A percentile compares a stretch with the other conserved stretches of the same genome.
Evolutionary conservation across 1,140 invertebrate species (phyloP).

Genomic region (Aporrectodea caliginosa): DNA sequence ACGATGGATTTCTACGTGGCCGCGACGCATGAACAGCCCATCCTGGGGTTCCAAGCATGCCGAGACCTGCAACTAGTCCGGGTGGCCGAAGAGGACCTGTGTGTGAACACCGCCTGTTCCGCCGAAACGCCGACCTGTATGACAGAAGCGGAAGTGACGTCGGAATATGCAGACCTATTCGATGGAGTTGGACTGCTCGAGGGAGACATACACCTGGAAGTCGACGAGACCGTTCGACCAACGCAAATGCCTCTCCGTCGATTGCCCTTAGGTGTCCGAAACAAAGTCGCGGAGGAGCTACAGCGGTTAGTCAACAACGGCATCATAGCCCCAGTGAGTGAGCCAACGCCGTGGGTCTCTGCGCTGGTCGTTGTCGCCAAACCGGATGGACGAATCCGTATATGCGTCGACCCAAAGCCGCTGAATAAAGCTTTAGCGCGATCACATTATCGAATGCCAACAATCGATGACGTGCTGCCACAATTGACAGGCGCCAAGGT

Average conservation of each 20-base stretch:
- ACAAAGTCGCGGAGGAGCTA: constrained; percentile 31
- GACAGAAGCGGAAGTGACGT: no score
- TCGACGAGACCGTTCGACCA: constrained; percentile 23
- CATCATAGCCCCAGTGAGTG: constrained; percentile 35
- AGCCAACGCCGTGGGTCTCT: constrained; percentile 37
- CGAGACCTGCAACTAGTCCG: background rate
- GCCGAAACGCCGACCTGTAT: no score
- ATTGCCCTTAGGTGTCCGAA: constrained; percentile 34
- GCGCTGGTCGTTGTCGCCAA: constrained; percentile 37
- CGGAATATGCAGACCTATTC: constrained; percentile 17
- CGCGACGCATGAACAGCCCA: no score
- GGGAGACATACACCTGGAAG: constrained; percentile 13
- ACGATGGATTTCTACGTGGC: no score
- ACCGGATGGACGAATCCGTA: constrained; percentile 32
- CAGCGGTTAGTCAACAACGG: constrained; percentile 28
- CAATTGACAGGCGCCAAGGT: constrained; percentile 35
- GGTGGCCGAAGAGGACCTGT: no score
- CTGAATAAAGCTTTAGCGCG: constrained; percentile 36
- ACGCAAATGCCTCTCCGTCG: constrained; percentile 19
- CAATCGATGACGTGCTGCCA: constrained; percentile 38
- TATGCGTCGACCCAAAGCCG: constrained; percentile 39
- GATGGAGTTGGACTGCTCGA: constrained; percentile 14
- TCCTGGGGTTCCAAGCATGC: no score
- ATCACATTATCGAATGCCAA: constrained; percentile 36
- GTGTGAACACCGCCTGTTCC: no score